Percentiles rank a stretch among this genome's conserved stretches.
These are phyloP conservation scores for Noctua janthina DNA, from an alignment of 2,888 invertebrate genomes.

Conservation along the genomic window DNA sequence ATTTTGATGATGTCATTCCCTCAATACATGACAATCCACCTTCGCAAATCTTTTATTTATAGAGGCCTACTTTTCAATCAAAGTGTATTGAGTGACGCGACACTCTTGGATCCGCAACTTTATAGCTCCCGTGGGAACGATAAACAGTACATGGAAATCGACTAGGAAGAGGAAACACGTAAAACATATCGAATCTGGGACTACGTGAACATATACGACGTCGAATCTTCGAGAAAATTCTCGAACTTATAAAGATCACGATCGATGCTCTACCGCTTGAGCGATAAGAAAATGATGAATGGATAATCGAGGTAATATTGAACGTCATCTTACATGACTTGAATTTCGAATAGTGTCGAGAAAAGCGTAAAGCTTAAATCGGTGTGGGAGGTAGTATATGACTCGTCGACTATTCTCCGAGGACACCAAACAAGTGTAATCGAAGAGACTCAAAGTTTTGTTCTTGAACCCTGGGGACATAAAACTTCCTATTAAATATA, in stretches of 20 bases:
- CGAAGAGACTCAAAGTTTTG: conserved; percentile 70
- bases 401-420: conserved; percentile 48
- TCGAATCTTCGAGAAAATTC: conserved; percentile 50
- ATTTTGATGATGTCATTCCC: conserved; percentile 27
- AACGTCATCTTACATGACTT: conserved; percentile 37
- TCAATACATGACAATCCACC: conserved; percentile 11
- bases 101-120: conserved; percentile 57
- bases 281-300: conserved; percentile 62
- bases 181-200: conserved; percentile 70
- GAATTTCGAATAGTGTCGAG: conserved; percentile 51
- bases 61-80: conserved; percentile 59
- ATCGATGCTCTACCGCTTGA: conserved; percentile 45
- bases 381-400: conserved; percentile 42
- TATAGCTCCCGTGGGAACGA: conserved; percentile 70
- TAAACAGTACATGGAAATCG: conserved; percentile 74
- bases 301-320: conserved; percentile 54
- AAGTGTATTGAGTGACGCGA: conserved; percentile 60
- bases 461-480: conserved; percentile 54
- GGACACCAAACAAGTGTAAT: conserved; percentile 72
- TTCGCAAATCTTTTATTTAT: conserved; percentile 48
- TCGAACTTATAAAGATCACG: conserved; percentile 51
- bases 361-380: conserved; percentile 48
- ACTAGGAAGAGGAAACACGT: conserved; percentile 69
- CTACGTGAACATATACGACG: conserved; percentile 46
- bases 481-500: conserved; percentile 72